Percentiles rank a stretch among this genome's conserved stretches.
phyloP scores from a whole-genome alignment of 1,140 invertebrate species.

The Megathymus violae region DNA sequence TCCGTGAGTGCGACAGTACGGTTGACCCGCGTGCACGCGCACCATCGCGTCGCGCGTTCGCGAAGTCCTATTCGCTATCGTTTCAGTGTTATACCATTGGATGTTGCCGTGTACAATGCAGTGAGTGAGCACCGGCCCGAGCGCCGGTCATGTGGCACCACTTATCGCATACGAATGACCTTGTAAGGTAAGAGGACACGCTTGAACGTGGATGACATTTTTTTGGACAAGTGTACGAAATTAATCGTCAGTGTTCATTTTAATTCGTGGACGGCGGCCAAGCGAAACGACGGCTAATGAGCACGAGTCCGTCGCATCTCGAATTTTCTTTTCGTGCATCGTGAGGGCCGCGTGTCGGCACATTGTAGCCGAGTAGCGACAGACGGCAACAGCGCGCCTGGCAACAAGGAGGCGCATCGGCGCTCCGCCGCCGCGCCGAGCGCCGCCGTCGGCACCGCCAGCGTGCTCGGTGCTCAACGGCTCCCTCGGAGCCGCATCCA shows the following conservation, averaged over 20 bases:
- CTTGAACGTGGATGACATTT: slow-evolving; percentile 45
- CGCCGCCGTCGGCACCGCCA: slow-evolving; percentile 31
- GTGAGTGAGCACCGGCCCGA: slow-evolving; percentile 65
- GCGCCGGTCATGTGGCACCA: slow-evolving; percentile 47
- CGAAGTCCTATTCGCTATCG: slow-evolving; percentile 53
- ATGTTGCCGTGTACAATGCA: slow-evolving; percentile 73
- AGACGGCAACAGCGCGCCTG: slow-evolving; percentile 51
- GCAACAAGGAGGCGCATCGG: slow-evolving; percentile 59
- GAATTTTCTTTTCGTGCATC: slow-evolving; percentile 76
- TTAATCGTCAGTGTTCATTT: slow-evolving; percentile 5
- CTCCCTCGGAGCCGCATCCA: slow-evolving; percentile 45
- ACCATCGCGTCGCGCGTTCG: slow-evolving; percentile 36
- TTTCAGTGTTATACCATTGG: slow-evolving; percentile 70
- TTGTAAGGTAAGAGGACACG: slow-evolving; percentile 61
- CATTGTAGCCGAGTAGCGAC: slow-evolving; percentile 36
- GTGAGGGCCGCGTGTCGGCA: slow-evolving; percentile 54
- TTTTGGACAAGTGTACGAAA: slow-evolving; percentile 40
- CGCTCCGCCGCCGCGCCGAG: slow-evolving; percentile 44
- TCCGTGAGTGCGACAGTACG: slow-evolving; percentile 70
- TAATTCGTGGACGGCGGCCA: slow-evolving; percentile 28
- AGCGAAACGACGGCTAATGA: slow-evolving; percentile 49
- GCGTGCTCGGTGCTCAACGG: too few species aligned
- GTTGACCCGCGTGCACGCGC: slow-evolving; percentile 48
- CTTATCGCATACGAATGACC: slow-evolving; percentile 50
- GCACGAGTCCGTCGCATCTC: slow-evolving; percentile 75